These are phyloP conservation scores for Drosophila littoralis DNA, from an alignment of 1,140 invertebrate species.

Conservation along the genomic window DNA sequence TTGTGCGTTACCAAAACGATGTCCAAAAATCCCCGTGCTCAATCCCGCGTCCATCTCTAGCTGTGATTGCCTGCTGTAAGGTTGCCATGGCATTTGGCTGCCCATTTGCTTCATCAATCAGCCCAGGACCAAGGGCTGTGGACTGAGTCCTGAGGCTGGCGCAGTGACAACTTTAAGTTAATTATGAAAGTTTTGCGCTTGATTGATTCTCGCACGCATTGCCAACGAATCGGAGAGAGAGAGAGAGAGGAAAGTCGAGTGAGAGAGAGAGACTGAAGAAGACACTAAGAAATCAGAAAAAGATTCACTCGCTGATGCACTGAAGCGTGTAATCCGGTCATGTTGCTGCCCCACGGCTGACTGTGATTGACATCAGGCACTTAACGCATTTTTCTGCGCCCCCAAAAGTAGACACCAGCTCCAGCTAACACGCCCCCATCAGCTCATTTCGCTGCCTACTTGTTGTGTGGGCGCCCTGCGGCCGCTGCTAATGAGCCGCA, in stretches of 20 bases:
- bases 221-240: not conserved
- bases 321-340: constrained; percentile 61
- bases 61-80: not conserved
- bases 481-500: constrained; percentile 65
- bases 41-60: not conserved
- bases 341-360: constrained; percentile 28
- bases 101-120: constrained; percentile 67
- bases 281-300: not conserved
- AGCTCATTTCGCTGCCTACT: too few relatives aligned
- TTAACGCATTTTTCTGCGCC: constrained; percentile 63
- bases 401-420: constrained; percentile 19
- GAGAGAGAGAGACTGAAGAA: not conserved
- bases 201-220: constrained; percentile 59
- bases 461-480: constrained; percentile 8
- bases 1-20: too few relatives aligned
- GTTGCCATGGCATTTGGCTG: constrained; percentile 17
- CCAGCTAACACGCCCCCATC: not conserved
- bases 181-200: constrained; percentile 69
- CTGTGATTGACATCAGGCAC: constrained; percentile 76
- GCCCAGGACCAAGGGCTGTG: constrained; percentile 5
- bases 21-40: not conserved
- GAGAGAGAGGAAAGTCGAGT: constrained; percentile 12
- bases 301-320: constrained; percentile 21
- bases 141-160: constrained; percentile 14
- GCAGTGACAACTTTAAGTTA: constrained; percentile 79